Percentiles rank a stretch among this genome's conserved stretches.
These are phyloP conservation scores for Tetheella fluctuosa DNA, from an alignment of 2,888 invertebrate genomes.

Conservation along the genomic window DNA sequence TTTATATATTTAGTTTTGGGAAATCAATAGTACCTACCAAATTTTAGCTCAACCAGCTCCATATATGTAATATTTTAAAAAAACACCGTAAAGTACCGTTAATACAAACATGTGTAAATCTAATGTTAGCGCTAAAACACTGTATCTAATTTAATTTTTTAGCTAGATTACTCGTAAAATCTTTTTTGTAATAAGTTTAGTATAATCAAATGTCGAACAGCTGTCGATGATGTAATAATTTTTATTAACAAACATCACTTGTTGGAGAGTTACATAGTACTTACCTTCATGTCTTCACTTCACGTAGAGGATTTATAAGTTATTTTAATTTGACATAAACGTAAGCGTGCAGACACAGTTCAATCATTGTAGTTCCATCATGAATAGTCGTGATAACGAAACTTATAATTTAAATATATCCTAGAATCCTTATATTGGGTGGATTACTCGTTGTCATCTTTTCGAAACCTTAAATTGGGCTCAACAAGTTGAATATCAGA, in stretches of 20 bases:
- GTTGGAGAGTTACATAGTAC: neutral
- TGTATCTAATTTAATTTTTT: conserved; percentile 9
- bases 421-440: neutral
- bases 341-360: neutral
- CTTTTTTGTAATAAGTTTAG: neutral
- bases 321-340: conserved; percentile 3
- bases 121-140: neutral
- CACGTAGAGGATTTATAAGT: neutral
- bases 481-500: no score
- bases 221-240: neutral
- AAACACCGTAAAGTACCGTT: neutral
- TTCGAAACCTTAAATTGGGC: no score
- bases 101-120: neutral
- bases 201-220: conserved; percentile 1
- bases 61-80: no score
- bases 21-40: no score
- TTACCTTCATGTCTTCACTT: neutral
- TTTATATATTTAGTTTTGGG: no score
- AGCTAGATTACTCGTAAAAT: conserved; percentile 6
- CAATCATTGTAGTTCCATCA: neutral
- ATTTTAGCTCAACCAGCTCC: no score
- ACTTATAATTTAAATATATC: neutral
- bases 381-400: neutral
- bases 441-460: neutral
- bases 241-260: neutral